A percentile compares a stretch with the other conserved stretches of the same genome.
Evolutionary conservation across 1,140 invertebrate species (phyloP).

Genomic region (Mesaphorura yosii): DNA sequence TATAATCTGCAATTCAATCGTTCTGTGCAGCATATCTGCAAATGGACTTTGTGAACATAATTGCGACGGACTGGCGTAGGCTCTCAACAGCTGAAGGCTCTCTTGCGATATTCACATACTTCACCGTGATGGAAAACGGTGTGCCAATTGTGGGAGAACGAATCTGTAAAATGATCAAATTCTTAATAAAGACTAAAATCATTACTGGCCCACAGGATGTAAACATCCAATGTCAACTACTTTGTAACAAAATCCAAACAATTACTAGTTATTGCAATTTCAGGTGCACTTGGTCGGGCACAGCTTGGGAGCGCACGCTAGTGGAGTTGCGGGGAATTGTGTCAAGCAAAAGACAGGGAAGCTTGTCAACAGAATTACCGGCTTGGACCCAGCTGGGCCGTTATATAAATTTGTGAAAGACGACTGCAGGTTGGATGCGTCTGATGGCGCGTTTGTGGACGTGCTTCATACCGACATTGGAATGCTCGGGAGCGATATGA

Average conservation of each 20-base stretch:
- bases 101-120: neutral
- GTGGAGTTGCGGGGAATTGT: slow-evolving; percentile 2
- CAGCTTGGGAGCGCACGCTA: slow-evolving; percentile 6
- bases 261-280: no score
- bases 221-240: no score
- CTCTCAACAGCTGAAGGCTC: neutral
- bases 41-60: neutral
- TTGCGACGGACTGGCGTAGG: neutral
- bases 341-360: neutral
- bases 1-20: neutral
- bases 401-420: neutral
- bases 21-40: neutral
- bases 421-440: neutral
- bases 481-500: neutral
- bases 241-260: no score
- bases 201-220: neutral
- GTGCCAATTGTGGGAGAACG: neutral
- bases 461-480: neutral
- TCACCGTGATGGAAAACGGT: neutral
- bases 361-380: neutral
- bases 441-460: slow-evolving; percentile 4
- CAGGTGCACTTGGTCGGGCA: slow-evolving; percentile 6
- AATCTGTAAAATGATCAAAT: neutral
- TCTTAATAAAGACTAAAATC: neutral
- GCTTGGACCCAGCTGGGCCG: slow-evolving; percentile 7